Base-by-base conservation (phyloP, 2,888 invertebrate species). In the Bedellia somnulentella region DNA sequence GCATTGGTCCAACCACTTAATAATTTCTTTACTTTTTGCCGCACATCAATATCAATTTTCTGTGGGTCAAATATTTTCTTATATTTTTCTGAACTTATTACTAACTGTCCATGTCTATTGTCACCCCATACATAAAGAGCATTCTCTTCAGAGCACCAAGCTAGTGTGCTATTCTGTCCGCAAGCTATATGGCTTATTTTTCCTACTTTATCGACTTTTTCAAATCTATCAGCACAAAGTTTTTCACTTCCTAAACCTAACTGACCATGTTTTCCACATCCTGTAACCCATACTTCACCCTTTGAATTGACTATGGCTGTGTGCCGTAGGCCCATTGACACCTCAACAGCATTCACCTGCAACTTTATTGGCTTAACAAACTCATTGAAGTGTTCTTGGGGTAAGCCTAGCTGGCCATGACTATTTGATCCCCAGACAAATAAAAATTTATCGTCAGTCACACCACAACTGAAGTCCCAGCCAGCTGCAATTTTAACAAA, bases 401-500 rank as follows among this genome's bases (percentile, higher is more conserved):
- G 68, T 16, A 86, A 63, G 9, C 90, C 90, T 31, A 91, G 61
- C 50, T 91, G 90, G 12, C 89, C 87, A 52, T 83, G 84, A 36
- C 77, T 75, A 55, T 91, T 91, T 13, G 89, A 87, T 4, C 93
- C 93, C 92, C 92, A 93, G 2, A 86, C 84, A 61, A 84, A 86
- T 2, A 92, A 57, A 31, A 80, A 77, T 27, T 85, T 81, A 37
- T 82, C 80, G 46, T 80, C 77, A 14, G 87, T 82, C 12, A 90
- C 76, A 24, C 85, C 89, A 41, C 86, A 84, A 32, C 87, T 88
- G 39, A 84, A 84, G 49, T 90, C 88, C 89, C 90, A 90, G n/a
- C 90, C 90, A 43, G 87, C 86, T 18, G 82, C 80, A 34, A 89
- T 70, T 39, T 81, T 79, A 30, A 71, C 73, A 37, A 89, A 80